Base-by-base conservation (phyloP, 2,797 vertebrate genomes). In the Malurus leucopterus region DNA sequence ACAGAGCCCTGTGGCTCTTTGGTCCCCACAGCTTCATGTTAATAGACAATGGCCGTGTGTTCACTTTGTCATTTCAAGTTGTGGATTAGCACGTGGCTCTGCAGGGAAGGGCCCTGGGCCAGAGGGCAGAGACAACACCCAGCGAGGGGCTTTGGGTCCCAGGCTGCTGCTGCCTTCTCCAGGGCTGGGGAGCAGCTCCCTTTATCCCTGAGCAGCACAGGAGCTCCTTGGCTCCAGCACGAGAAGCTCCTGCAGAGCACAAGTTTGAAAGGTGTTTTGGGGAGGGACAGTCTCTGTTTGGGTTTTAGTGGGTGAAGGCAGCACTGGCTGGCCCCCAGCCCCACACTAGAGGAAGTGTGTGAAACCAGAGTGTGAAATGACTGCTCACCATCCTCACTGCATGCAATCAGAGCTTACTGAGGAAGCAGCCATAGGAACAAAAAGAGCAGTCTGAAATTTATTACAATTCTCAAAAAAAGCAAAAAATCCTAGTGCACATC, bases 311-410 rank as follows among this genome's bases (percentile, higher is more conserved):
- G 54, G 36, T 4, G 21, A 84, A 73, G 38, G 64, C 38, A 59
- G 64, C 2, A 2, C n/a, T 58, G 44, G 43, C 40, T 74, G 54
- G 47, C 36, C 59, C 32, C 44, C 55, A 76, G 43, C n/a, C 38
- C 41, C 9, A 19, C 2, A 13, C 26, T 2, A 3, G 34, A 57
- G 15, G 20, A 65, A 67, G 14, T 36, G 10, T 36, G 36, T 36
- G 36, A 36, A 36, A 36, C 36, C 36, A 36, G 36, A 61, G 50
- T 0, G 1, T 14, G 24, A 54, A 86, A 62, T 15, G 50, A 15
- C 8, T 8, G 17, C 19, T 67, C 36, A 47, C 44, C 43, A 32
- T 29, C 54, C 29, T 79, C 0, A 0, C 41, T 26, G 32, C 11
- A 46, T 46, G 44, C 44, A 46, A 64, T 26, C 11, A 30, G 36